Conservation (phyloP, 1,140 invertebrate genomes). For the Drosophila littoralis region DNA sequence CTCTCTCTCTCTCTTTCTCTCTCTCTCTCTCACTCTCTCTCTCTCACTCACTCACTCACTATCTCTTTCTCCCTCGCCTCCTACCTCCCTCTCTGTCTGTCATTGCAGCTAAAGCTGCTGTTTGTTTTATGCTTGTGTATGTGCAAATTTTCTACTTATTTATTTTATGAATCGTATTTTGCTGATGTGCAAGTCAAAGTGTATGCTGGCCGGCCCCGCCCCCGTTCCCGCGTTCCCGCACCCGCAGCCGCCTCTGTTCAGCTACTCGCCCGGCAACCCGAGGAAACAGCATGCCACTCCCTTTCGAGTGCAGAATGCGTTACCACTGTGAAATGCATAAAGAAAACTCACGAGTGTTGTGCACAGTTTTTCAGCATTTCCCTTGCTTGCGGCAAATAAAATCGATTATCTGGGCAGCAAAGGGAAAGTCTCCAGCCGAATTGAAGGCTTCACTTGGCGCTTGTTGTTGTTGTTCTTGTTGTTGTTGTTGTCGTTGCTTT, state of each 20-base stretch:
- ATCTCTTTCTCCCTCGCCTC: not conserved
- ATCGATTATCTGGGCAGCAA: conserved; percentile 37
- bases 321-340: conserved; percentile 28
- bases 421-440: not conserved
- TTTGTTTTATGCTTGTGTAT: conserved; percentile 4
- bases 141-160: conserved; percentile 1
- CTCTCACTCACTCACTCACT: no score
- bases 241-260: not conserved
- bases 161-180: conserved; percentile 13
- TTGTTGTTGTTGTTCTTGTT: conserved; percentile 8
- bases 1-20: not conserved
- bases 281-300: not conserved
- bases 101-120: not conserved
- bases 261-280: not conserved
- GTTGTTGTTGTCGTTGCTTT: conserved; percentile 14
- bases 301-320: not conserved
- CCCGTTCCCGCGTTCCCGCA: not conserved
- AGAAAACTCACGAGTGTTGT: conserved; percentile 25
- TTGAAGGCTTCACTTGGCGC: conserved; percentile 1
- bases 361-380: conserved; percentile 20
- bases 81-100: not conserved
- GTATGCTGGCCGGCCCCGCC: not conserved
- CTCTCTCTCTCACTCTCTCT: not conserved
- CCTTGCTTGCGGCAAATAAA: conserved; percentile 30
- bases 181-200: conserved; percentile 1